Base-by-base conservation (phyloP, 2,888 invertebrate species). In the Clivina fossor region DNA sequence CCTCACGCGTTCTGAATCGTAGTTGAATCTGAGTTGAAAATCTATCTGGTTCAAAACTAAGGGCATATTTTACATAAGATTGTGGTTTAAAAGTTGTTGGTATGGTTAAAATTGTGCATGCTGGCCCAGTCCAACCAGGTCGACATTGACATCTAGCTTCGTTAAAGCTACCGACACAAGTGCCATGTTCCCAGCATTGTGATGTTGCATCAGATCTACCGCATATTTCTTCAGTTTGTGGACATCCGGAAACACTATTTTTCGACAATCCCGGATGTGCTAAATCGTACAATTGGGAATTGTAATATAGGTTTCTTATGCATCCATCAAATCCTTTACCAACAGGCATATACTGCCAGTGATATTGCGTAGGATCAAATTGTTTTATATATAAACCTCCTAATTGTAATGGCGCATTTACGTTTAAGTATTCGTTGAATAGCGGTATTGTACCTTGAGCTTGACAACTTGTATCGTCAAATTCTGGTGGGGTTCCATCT, bases 301-400 rank as follows among this genome's bases (percentile, higher is more conserved):
- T 97, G 70, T 98, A 95, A 68, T 95, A 86, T 43, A 99, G 78
- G 72, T 99, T 96, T 66, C 93, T 82, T 58, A 99, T 90, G 74
- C 99, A 99, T 8, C 99, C 99, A 69, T 93, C 91, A 71, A 98
- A 97, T 16, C 90, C 90, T 74, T 90, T 88, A 1, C 90, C 90
- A 35, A 88, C 86, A 1, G 93, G 93, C 82, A 90, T 89, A 64
- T 90, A 89, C 64, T 91, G 90, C 93, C 93, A 93, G 66, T 88
- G 87, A 72, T 91, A 93, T 62, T 88, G 85, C 1, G 88, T 86
- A 0, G 91, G 91, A 66, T 93, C 93, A 68, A 93, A 91, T 66
- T 92, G 90, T 67, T 93, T 89, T 32, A 92, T 86, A 67, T 90
- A 92, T 13, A 93, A 76, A 5, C 96, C 96, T 51, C 99, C 99